Evolutionary conservation across 2,113 vertebrate genomes (phyloP).

Genomic region (Dromiciops gliroides): DNA sequence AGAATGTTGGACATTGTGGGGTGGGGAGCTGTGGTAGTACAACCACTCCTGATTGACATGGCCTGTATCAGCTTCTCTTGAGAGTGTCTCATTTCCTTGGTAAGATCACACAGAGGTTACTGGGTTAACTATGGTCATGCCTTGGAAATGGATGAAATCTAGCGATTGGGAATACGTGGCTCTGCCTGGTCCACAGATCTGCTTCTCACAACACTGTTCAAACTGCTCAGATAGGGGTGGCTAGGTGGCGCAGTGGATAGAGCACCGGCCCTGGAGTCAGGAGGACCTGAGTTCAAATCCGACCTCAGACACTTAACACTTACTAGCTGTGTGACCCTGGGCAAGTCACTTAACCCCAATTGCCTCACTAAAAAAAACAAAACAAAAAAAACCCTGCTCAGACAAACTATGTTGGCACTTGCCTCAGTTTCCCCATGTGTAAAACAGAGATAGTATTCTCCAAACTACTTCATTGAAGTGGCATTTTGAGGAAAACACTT

Average conservation of each 20-base stretch:
- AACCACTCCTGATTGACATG: not conserved
- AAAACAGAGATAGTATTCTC: not conserved
- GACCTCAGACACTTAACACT: too few relatives aligned
- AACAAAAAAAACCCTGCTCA: too few relatives aligned
- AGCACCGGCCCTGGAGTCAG: too few relatives aligned
- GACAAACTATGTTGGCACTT: not conserved
- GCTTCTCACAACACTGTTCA: not conserved
- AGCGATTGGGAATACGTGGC: not conserved
- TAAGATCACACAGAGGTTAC: slow-evolving; percentile 2
- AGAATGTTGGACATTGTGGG: not conserved
- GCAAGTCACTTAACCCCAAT: too few relatives aligned
- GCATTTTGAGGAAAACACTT: not conserved
- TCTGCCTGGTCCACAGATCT: not conserved
- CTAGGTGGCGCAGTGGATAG: too few relatives aligned
- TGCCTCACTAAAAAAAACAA: too few relatives aligned
- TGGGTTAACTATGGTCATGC: not conserved
- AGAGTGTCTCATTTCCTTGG: not conserved
- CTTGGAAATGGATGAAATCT: not conserved
- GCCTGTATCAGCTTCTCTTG: not conserved
- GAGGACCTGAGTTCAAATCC: too few relatives aligned
- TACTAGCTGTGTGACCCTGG: too few relatives aligned
- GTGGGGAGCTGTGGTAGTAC: not conserved
- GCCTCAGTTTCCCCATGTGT: not conserved
- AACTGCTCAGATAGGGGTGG: too few relatives aligned
- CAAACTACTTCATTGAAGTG: not conserved